These are phyloP conservation scores for Andricus quercusramuli DNA, from an alignment of 2,888 invertebrate species.

Conservation along the genomic window DNA sequence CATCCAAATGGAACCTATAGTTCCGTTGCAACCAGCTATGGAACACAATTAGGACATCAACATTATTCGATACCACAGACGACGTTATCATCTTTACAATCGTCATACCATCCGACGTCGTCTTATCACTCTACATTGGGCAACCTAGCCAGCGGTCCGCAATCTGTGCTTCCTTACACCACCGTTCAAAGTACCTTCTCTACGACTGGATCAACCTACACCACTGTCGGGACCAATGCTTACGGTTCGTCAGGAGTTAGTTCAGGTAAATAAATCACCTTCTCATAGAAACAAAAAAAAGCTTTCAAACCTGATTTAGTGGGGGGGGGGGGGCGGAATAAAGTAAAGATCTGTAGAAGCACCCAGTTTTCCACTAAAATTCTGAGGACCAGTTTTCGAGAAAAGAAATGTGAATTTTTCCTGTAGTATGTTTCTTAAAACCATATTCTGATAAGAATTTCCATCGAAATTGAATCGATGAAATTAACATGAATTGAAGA, in stretches of 20 bases:
- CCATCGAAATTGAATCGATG: too few species aligned
- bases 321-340: too few species aligned
- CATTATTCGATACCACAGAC: constrained; percentile 72
- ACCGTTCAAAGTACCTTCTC: constrained; percentile 72
- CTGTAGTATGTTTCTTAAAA: too few species aligned
- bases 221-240: constrained; percentile 76
- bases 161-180: constrained; percentile 75
- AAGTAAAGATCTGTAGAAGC: too few species aligned
- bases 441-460: too few species aligned
- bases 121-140: constrained; percentile 73
- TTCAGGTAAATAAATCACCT: constrained; percentile 64
- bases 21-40: constrained; percentile 69
- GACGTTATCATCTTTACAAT: constrained; percentile 71
- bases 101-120: constrained; percentile 68
- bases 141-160: constrained; percentile 71
- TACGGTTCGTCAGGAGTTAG: constrained; percentile 72
- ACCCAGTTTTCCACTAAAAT: too few species aligned
- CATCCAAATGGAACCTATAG: constrained; percentile 74
- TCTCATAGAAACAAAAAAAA: background rate
- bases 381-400: too few species aligned
- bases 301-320: too few species aligned
- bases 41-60: constrained; percentile 70
- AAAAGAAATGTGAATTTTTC: too few species aligned
- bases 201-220: constrained; percentile 73
- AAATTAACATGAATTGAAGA: too few species aligned